Evolutionary conservation across 1,140 invertebrate genomes (phyloP).

Genomic region (Galleria mellonella): DNA sequence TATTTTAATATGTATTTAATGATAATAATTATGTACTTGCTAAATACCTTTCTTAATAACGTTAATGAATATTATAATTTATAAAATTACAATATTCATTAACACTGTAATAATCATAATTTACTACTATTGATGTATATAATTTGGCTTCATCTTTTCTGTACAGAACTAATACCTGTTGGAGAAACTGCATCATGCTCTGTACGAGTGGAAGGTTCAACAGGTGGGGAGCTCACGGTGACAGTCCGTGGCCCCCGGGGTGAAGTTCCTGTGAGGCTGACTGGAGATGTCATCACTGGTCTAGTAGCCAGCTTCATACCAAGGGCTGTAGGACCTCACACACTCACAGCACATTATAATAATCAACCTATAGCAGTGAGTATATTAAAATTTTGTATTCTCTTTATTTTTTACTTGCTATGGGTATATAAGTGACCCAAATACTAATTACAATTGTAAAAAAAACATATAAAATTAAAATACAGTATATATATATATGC

Average conservation of each 20-base stretch:
- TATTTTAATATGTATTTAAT: no score
- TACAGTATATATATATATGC: no score
- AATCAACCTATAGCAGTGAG: slow-evolving; percentile 83
- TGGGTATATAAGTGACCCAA: no score
- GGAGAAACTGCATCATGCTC: slow-evolving; percentile 91
- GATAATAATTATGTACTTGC: no score
- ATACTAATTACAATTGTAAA: no score
- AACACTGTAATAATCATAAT: neutral
- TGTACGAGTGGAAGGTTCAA: slow-evolving; percentile 90
- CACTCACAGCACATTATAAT: slow-evolving; percentile 93
- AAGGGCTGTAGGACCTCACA: slow-evolving; percentile 91
- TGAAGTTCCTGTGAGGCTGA: slow-evolving; percentile 91
- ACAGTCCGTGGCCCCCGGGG: slow-evolving; percentile 87
- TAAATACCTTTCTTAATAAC: no score
- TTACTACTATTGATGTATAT: slow-evolving; percentile 4
- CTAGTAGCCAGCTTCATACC: slow-evolving; percentile 95
- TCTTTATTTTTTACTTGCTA: no score
- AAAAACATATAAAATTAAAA: slow-evolving; percentile 6
- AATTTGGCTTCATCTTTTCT: neutral
- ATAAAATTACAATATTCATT: no score
- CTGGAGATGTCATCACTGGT: slow-evolving; percentile 88
- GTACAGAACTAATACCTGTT: slow-evolving; percentile 89
- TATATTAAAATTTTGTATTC: slow-evolving; percentile 6
- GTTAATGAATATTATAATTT: no score
- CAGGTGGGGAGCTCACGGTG: slow-evolving; percentile 90